A percentile compares a stretch with the other conserved stretches of the same genome.
These are phyloP conservation scores for Protonemura montana DNA, from an alignment of 2,888 invertebrate species.

Conservation along the genomic window DNA sequence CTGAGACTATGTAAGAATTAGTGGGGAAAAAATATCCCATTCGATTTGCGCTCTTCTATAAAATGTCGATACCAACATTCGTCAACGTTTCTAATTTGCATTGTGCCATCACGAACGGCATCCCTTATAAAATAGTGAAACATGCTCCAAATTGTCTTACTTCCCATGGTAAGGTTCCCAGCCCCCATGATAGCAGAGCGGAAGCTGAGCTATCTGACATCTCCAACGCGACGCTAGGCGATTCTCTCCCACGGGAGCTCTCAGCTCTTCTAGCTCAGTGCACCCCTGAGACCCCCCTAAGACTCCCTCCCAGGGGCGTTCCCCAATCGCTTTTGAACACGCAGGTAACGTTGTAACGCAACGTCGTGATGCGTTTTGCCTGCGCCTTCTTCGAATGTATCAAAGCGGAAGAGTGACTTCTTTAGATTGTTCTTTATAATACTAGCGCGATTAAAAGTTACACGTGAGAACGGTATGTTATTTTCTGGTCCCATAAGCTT, in stretches of 20 bases:
- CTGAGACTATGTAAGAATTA: too few species aligned
- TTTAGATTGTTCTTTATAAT: slow-evolving; percentile 16
- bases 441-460: background rate
- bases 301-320: background rate
- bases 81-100: background rate
- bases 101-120: background rate
- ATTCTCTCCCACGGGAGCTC: background rate
- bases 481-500: background rate
- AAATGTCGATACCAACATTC: background rate
- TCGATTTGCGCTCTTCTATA: background rate
- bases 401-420: slow-evolving; percentile 31
- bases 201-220: background rate
- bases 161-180: background rate
- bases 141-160: background rate
- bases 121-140: background rate
- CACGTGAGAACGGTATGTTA: background rate
- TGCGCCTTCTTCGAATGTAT: slow-evolving; percentile 14
- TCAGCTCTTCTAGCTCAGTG: background rate
- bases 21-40: background rate
- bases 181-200: background rate
- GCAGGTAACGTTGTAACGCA: background rate
- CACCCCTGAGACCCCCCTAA: background rate
- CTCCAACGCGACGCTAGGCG: background rate
- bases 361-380: background rate
- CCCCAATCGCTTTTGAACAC: background rate